phyloP scores from a whole-genome alignment of 2,888 invertebrate genomes.

The Yponomeuta sedellus region DNA sequence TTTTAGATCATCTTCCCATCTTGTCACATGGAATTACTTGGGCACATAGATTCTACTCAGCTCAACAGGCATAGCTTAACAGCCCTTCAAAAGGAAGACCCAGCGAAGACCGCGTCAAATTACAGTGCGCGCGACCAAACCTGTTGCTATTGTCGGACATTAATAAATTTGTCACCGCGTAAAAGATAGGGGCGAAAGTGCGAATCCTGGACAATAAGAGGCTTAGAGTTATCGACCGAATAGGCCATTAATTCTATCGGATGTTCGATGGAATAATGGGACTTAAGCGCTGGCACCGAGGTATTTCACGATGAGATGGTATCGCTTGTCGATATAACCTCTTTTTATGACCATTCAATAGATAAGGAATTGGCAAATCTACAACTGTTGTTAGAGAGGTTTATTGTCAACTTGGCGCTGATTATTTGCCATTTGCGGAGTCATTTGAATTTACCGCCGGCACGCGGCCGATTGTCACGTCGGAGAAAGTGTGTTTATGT shows the following conservation, averaged over 20 bases:
- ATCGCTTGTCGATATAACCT: constrained; percentile 62
- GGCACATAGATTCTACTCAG: not conserved
- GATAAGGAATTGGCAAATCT: constrained; percentile 50
- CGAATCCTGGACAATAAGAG: constrained; percentile 67
- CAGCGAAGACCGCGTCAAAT: constrained; percentile 49
- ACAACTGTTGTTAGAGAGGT: constrained; percentile 27
- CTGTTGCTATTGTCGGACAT: constrained; percentile 57
- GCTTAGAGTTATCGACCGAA: constrained; percentile 63
- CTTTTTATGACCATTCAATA: constrained; percentile 65
- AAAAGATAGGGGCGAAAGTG: constrained; percentile 68
- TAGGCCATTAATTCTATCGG: constrained; percentile 67
- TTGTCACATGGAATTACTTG: too few species aligned
- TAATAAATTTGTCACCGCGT: constrained; percentile 72
- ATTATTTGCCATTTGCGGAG: constrained; percentile 13
- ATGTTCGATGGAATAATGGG: constrained; percentile 57
- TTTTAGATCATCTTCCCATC: too few species aligned
- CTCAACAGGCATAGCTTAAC: not conserved
- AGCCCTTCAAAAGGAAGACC: not conserved
- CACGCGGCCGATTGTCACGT: constrained; percentile 4
- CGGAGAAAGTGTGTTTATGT: constrained; percentile 9
- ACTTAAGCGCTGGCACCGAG: constrained; percentile 32
- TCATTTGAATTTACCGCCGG: not conserved
- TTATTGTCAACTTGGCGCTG: constrained; percentile 18
- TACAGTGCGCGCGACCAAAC: constrained; percentile 52
- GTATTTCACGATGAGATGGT: constrained; percentile 69